A percentile compares a stretch with the other conserved stretches of the same genome.
Evolutionary conservation across 2,797 vertebrate species (phyloP).

Genomic region (Acanthiza pusilla): DNA sequence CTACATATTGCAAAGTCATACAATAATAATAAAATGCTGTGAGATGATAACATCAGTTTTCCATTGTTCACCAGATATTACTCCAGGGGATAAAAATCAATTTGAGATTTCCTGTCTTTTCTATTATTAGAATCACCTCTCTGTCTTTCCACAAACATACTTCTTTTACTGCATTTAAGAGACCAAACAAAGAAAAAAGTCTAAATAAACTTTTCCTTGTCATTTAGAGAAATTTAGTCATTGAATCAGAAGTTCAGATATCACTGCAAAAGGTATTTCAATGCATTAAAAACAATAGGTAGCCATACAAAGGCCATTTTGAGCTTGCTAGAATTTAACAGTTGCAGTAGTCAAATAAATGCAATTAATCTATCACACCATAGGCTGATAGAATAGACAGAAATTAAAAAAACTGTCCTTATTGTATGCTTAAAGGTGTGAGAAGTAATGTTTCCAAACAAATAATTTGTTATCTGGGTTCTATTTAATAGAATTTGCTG

Average conservation of each 20-base stretch:
- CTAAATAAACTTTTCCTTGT: not conserved
- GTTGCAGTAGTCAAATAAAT: not conserved
- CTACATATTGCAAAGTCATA: not conserved
- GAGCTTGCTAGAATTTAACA: not conserved
- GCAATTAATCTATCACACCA: not conserved
- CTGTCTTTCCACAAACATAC: not conserved
- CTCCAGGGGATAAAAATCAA: not conserved
- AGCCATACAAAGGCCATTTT: not conserved
- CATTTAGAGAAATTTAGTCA: not conserved
- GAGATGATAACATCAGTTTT: not conserved
- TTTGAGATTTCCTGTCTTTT: constrained; percentile 13
- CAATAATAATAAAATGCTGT: not conserved
- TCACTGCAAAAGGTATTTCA: not conserved
- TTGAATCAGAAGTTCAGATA: not conserved
- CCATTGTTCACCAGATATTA: constrained; percentile 7
- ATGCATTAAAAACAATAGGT: not conserved
- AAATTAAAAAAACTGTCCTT: not conserved
- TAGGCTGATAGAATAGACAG: not conserved
- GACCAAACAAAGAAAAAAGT: not conserved
- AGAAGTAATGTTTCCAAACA: not conserved
- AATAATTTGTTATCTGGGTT: not conserved
- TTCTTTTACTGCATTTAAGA: not conserved
- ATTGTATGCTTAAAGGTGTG: not conserved
- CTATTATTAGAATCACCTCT: not conserved
- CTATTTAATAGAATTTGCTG: not conserved